Evolutionary conservation across 2,113 vertebrate species (phyloP), one percentile per base, ranked within the genome.

Genomic region (Lasiurus cinereus): DNA sequence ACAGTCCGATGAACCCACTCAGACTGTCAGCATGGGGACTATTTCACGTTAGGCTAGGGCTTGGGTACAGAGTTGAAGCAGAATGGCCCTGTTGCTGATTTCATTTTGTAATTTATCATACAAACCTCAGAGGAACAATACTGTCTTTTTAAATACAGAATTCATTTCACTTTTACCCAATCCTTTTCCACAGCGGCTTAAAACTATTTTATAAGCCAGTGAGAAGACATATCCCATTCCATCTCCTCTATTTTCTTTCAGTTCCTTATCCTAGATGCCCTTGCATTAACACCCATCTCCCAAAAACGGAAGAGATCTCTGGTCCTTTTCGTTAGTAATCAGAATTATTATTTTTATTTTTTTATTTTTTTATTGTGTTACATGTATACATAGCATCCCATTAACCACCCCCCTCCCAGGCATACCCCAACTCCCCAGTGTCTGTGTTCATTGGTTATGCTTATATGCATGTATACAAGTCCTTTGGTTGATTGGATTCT

Each of bases 21-120:
- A 2, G 13, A 62, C 2, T 43, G 1, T 56, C 43, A 72, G 12
- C n/a, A 46, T 3, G 5, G 0, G 46, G 2, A 8, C 3, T 89
- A 22, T 4, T 6, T 31, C 18, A 12, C 6, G 4, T 7, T 36
- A 21, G 29, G 5, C 4, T 19, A 18, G 8, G 2, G 54, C 21
- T 18, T 46, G 16, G 12, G 6, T 21, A n/a, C 43, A 29, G 31
- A 83, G 7, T 46, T 88, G 31, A 2, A 78, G 4, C 10, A 36
- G 19, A 72, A 72, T n/a, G 24, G 4, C 8, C n/a, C 1, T 50
- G 16, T 13, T 59, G 3, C 11, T 78, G 29, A 88, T 21, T 24
- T 3, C 33, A 36, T 62, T 21, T 19, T 83, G 6, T 5, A 62
- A 70, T 33, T 46, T 77, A 77, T 72, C 43, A 27, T 8, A 39